phyloP scores from a whole-genome alignment of 2,113 vertebrate genomes.

The Onychostoma macrolepis region DNA sequence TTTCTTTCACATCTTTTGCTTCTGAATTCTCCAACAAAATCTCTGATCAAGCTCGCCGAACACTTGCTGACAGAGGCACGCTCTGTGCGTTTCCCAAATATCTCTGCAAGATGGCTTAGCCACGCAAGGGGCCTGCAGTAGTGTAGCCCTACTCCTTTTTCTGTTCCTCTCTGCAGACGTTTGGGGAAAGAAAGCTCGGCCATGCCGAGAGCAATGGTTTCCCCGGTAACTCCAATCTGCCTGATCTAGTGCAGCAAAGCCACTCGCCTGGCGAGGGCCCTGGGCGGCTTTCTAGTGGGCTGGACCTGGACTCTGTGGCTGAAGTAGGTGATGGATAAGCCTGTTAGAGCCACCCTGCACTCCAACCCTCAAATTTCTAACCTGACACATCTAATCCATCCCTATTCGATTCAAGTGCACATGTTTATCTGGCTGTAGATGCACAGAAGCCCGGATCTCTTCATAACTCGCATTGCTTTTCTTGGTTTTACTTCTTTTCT shows the following conservation, averaged over 20 bases:
- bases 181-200: conserved; percentile 87
- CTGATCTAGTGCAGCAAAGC: conserved; percentile 96
- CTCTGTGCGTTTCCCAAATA: conserved; percentile 37
- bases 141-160: conserved; percentile 69
- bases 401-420: conserved; percentile 25
- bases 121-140: conserved; percentile 44
- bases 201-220: conserved; percentile 93
- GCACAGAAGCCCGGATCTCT: conserved; percentile 6
- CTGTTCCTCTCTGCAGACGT: conserved; percentile 85
- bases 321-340: conserved; percentile 86
- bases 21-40: conserved; percentile 18
- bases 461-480: neutral
- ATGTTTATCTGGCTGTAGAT: conserved; percentile 40
- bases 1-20: conserved; percentile 25
- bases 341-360: conserved; percentile 50
- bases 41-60: neutral
- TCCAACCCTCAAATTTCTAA: conserved; percentile 47
- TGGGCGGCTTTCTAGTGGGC: conserved; percentile 80
- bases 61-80: neutral
- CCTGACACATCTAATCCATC: conserved; percentile 49
- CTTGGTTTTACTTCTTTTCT: neutral
- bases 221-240: conserved; percentile 91
- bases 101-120: conserved; percentile 41
- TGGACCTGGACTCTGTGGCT: conserved; percentile 86
- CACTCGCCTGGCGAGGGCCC: conserved; percentile 87